Evolutionary conservation across 2,797 vertebrate species (phyloP).

Genomic region (Amphiprion clarkii): DNA sequence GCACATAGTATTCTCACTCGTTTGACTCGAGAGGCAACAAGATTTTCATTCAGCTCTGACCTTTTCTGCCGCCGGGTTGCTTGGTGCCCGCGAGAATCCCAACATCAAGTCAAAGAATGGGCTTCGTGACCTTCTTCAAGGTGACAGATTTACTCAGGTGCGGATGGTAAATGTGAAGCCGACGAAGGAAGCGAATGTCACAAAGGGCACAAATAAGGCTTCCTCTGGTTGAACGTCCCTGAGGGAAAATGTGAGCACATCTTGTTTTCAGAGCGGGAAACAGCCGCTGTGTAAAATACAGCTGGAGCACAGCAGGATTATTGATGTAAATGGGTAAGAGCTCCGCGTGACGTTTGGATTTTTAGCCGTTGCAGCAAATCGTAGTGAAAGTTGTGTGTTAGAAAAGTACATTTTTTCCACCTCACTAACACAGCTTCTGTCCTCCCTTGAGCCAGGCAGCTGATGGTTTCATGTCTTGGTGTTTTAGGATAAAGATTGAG

Average conservation of each 20-base stretch:
- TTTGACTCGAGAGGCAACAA: slow-evolving; percentile 3
- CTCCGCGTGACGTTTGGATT: not conserved
- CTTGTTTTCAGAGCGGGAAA: slow-evolving; percentile 2
- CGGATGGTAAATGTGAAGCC: slow-evolving; percentile 33
- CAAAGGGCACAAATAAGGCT: slow-evolving; percentile 27
- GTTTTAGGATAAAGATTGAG: slow-evolving; percentile 97
- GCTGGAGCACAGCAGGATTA: not conserved
- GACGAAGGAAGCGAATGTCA: slow-evolving; percentile 23
- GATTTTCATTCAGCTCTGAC: slow-evolving; percentile 19
- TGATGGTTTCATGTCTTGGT: slow-evolving; percentile 27
- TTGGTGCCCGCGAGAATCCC: not conserved
- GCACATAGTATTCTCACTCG: not conserved
- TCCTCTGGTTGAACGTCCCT: not conserved
- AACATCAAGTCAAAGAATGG: slow-evolving; percentile 27
- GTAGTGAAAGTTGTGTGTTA: slow-evolving; percentile 1
- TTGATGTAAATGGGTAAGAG: not conserved
- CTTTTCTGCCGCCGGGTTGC: slow-evolving; percentile 41
- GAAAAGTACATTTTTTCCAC: not conserved
- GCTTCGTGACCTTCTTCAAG: slow-evolving; percentile 41
- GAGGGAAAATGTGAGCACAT: not conserved
- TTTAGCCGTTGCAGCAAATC: not conserved
- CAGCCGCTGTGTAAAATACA: not conserved
- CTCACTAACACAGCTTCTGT: slow-evolving; percentile 9
- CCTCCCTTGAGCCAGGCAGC: slow-evolving; percentile 26
- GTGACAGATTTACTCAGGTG: slow-evolving; percentile 61